Evolutionary conservation across 2,888 invertebrate species (phyloP), one percentile per base, ranked within the genome.

Genomic region (Panzeria rudis): DNA sequence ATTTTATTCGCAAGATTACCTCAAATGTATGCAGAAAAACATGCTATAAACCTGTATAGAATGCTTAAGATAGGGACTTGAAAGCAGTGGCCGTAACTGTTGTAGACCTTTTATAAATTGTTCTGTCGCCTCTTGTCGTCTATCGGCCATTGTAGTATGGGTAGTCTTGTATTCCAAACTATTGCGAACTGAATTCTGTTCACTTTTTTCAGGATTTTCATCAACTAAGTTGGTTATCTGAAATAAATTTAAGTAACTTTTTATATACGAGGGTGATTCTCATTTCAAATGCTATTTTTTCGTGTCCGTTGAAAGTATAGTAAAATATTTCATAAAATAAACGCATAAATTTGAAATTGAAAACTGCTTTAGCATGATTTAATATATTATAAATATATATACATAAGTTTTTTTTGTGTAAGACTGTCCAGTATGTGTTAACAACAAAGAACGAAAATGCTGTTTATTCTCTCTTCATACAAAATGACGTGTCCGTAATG

Each of bases 81-180:
- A 92, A 91, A 96, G 95, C 81, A 96, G 92, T 0, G 95, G 95
- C n/a, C 93, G 93, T 78, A 96, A 92, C 91, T 96, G 96, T 0
- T 93, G 90, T 59, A 94, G 92, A 0, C 95, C 96, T 0, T 94
- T 94, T 4, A 59, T 11, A 8, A 73, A 81, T 17, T 47, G 7
- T 17, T 69, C 56, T 44, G 64, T 83, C 5, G 61, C 72, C 1
- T 29, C 23, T 2, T 54, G 35, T 4, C 50, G 17, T 56, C 71
- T 83, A 54, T 87, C 47, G 0, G 79, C 38, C 13, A 85, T 44
- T 41, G 66, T 71, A 11, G 29, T 72, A 17, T 35, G 32, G 25
- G 38, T 7, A 25, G n/a, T 41, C n/a, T 47, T 44, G 8, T 52
- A 56, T 0, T 73, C 54, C n/a, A 13, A 1, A 79, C 83, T 85